These are phyloP conservation scores for Drosophila prolongata DNA, from an alignment of 2,888 invertebrate genomes.

Conservation along the genomic window DNA sequence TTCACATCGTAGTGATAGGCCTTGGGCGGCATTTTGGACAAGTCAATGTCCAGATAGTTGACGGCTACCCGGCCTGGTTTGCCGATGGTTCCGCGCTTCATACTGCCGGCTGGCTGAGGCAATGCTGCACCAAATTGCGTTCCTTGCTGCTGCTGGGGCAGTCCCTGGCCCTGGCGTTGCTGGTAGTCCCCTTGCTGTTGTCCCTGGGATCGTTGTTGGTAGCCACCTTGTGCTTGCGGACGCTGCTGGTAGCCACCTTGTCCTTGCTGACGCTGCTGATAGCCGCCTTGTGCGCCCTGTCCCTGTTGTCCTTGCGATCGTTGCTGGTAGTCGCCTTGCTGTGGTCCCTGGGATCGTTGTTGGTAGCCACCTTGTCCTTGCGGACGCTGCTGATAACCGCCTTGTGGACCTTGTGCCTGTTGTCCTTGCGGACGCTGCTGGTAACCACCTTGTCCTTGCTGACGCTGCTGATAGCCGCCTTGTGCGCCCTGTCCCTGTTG, in stretches of 20 bases:
- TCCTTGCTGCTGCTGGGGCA: not conserved
- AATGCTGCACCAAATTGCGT: slow-evolving; percentile 6
- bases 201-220: slow-evolving; percentile 17
- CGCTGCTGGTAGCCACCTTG: slow-evolving; percentile 7
- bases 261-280: slow-evolving; percentile 15
- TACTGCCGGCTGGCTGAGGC: slow-evolving; percentile 31
- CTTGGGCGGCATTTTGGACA: slow-evolving; percentile 84
- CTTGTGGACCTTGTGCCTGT: no score
- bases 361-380: slow-evolving; percentile 10
- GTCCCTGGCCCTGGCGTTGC: not conserved
- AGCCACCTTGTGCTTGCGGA: slow-evolving; percentile 12
- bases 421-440: slow-evolving; percentile 5
- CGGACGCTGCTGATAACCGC: no score
- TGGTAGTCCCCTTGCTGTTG: slow-evolving; percentile 13
- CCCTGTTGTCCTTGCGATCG: not conserved
- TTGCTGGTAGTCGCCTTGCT: slow-evolving; percentile 4
- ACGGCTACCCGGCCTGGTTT: slow-evolving; percentile 85
- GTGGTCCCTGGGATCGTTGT: not conserved
- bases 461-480: no score
- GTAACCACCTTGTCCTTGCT: not conserved
- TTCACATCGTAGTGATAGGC: slow-evolving; percentile 93
- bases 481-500: no score
- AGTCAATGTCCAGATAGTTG: slow-evolving; percentile 88
- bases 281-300: slow-evolving; percentile 4
- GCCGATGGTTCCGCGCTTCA: slow-evolving; percentile 83